Base-by-base conservation (phyloP, 2,888 invertebrate genomes). In the Andricus curvator region DNA sequence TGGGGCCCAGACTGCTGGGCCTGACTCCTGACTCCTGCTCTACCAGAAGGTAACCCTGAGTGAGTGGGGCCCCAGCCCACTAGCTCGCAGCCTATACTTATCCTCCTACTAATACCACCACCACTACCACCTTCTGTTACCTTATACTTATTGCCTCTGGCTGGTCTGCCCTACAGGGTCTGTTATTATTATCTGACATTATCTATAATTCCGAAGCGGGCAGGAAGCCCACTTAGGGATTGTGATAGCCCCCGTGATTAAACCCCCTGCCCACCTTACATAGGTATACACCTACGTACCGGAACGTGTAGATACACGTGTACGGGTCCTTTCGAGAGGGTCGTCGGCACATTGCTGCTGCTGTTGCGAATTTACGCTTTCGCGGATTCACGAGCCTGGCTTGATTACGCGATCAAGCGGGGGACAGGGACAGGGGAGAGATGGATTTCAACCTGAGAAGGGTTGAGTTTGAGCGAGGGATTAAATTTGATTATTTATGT, bases 141-240 rank as follows among this genome's bases (percentile, higher is more conserved):
- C 90, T 89, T 92, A 91, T 91, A 91, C 91, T 91, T 91, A 91
- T 90, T 90, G 90, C 89, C 90, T 88, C 87, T 88, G 89, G 88
- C 90, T 86, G 87, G 83, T 87, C 89, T 89, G 89, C 87, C 89
- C 89, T 88, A 88, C 89, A 88, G 90, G 88, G 88, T 91, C 90
- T 90, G 91, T 92, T 92, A 92, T 92, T 92, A 92, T 92, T 92
- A 92, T 92, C 92, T 91, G 92, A 91, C 92, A 92, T 92, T 92
- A 92, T 92, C 92, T 92, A 91, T 92, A 92, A 92, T 92, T 92
- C 92, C 88, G 91, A 91, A 90, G 89, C 91, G 90, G 89, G 88
- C 92, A 92, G 92, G 92, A 92, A 92, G 92, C 92, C 92, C 92
- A 92, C 92, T 92, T 92, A 92, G 90, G 91, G 88, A 92, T 91